Percentiles rank a stretch among this genome's conserved stretches.
phyloP scores from a whole-genome alignment of 2,888 invertebrate species.

The Thecocarcelia acutangulata region DNA sequence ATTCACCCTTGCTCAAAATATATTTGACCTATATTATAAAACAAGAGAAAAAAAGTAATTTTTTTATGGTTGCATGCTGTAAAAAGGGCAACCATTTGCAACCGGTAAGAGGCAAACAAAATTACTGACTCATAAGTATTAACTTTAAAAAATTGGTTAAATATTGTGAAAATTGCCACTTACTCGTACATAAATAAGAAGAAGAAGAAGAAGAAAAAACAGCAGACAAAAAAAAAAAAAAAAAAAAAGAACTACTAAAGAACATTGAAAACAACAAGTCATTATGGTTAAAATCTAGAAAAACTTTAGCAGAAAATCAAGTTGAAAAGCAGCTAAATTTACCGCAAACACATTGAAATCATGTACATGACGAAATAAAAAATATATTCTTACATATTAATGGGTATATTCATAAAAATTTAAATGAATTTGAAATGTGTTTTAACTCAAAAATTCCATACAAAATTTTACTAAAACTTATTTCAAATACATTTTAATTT shows the following conservation, averaged over 20 bases:
- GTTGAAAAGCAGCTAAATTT: slow-evolving; percentile 17
- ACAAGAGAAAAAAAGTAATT: background rate
- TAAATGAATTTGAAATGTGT: too few relatives aligned
- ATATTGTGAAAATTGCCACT: slow-evolving; percentile 51
- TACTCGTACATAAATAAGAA: slow-evolving; percentile 1
- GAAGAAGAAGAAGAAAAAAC: background rate
- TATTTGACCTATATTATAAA: too few relatives aligned
- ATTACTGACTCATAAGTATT: slow-evolving; percentile 57
- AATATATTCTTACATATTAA: background rate
- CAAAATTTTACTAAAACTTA: too few relatives aligned
- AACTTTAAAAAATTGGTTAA: slow-evolving; percentile 63
- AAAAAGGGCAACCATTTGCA: slow-evolving; percentile 17
- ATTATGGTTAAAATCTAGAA: slow-evolving; percentile 50
- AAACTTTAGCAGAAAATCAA: slow-evolving; percentile 14
- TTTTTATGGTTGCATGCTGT: background rate
- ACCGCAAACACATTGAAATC: slow-evolving; percentile 49
- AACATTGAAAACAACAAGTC: slow-evolving; percentile 53
- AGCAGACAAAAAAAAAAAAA: background rate
- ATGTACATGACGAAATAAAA: slow-evolving; percentile 25
- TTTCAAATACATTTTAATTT: too few relatives aligned
- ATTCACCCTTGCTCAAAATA: too few relatives aligned
- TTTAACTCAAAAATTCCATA: too few relatives aligned
- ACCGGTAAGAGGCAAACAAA: background rate
- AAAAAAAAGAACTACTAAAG: background rate
- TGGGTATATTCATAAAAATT: too few relatives aligned